Evolutionary conservation across 1,140 invertebrate genomes (phyloP).

Genomic region (Solenopsis fugax): DNA sequence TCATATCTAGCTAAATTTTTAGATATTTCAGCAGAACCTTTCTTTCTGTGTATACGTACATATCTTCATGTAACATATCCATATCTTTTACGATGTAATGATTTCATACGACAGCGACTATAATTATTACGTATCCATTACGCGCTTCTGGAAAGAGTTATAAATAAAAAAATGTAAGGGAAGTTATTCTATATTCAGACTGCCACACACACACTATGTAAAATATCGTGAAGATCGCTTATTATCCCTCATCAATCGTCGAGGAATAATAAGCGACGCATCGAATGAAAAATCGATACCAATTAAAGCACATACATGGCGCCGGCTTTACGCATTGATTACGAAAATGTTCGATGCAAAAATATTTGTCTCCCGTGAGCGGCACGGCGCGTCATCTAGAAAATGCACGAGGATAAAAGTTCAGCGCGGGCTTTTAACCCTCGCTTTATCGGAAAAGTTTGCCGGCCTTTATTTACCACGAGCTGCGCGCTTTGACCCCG

Average conservation of each 20-base stretch:
- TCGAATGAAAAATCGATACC: constrained; percentile 45
- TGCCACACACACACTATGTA: background rate
- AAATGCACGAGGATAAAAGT: constrained; percentile 63
- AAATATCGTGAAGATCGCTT: constrained; percentile 31
- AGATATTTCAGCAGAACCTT: too few relatives aligned
- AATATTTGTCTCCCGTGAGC: constrained; percentile 60
- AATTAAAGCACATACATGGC: constrained; percentile 45
- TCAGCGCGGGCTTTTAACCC: constrained; percentile 58
- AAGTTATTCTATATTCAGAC: background rate
- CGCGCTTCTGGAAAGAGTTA: background rate
- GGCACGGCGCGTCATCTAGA: constrained; percentile 52
- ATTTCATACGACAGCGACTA: background rate
- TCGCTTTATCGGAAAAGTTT: constrained; percentile 66
- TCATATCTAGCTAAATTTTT: too few relatives aligned
- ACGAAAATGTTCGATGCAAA: constrained; percentile 57
- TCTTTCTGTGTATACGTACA: background rate
- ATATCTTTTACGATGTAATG: constrained; percentile 8
- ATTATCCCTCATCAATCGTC: constrained; percentile 19
- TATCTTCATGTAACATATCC: background rate
- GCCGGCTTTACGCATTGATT: constrained; percentile 45
- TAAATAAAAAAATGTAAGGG: constrained; percentile 12
- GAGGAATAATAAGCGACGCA: background rate
- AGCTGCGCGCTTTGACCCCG: constrained; percentile 61
- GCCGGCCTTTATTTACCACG: constrained; percentile 61
- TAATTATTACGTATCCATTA: background rate